These are phyloP conservation scores for Ischnura elegans DNA, from an alignment of 2,888 invertebrate genomes.

Conservation along the genomic window DNA sequence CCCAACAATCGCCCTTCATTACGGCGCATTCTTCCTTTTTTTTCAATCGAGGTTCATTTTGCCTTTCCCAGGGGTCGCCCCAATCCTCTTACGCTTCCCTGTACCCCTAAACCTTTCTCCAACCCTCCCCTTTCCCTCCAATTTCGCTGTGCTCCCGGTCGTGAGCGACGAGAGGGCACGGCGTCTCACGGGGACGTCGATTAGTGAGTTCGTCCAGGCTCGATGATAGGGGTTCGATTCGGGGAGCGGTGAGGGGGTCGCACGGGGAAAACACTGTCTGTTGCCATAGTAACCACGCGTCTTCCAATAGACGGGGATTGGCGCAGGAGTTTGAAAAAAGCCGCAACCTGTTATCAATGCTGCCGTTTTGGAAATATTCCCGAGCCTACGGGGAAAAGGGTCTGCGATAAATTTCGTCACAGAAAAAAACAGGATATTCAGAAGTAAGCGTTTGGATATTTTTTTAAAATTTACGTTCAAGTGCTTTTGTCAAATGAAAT, in stretches of 20 bases:
- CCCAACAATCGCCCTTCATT: neutral
- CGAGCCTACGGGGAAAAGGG: neutral
- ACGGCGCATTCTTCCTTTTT: neutral
- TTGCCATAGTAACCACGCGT: neutral
- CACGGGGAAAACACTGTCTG: neutral
- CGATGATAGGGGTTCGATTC: neutral
- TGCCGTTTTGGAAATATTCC: neutral
- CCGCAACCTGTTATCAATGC: neutral
- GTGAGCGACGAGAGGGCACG: neutral
- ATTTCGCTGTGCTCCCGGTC: neutral
- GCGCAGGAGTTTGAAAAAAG: neutral
- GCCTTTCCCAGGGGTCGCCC: neutral
- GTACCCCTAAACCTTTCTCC: neutral
- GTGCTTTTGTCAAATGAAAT: too few species aligned
- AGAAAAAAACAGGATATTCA: too few species aligned
- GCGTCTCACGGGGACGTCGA: constrained; percentile 1
- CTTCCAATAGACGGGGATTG: neutral
- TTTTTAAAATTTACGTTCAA: too few species aligned
- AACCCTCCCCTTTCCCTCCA: neutral
- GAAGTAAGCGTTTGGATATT: too few species aligned
- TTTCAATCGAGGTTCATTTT: constrained; percentile 4
- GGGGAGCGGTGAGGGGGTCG: neutral
- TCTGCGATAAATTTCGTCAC: neutral
- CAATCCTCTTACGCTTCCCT: neutral
- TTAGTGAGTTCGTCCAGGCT: neutral